Evolutionary conservation across 1,140 invertebrate species (phyloP), one percentile per base, ranked within the genome.

Genomic region (Ooceraea biroi): DNA sequence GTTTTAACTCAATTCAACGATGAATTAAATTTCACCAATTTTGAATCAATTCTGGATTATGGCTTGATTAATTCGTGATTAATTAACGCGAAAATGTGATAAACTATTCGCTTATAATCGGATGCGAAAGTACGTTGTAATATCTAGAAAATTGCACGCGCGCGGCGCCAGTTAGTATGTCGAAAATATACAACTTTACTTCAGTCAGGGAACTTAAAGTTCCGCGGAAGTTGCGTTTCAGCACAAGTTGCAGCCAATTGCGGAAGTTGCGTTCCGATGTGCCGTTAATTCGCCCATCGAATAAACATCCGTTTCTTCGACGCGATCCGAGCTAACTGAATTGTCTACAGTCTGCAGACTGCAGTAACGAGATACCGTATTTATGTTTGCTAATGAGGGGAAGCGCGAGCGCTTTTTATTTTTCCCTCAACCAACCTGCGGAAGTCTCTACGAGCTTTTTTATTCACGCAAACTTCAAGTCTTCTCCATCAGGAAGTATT

Each of bases 231-330:
- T 65, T 69, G 36, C 25, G 12, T 58, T 46, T 69, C 14, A 19
- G 17, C 22, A 7, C 50, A 30, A 80, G 50, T 80, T 71, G 76
- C 36, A 11, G 57, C 22, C 69, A 71, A 22, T 80, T 80, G 48
- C 36, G 50, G 19, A 78, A 69, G 76, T 78, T 78, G 22, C 30
- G 12, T 25, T 76, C 48, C 57, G 25, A 10, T 30, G 41, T 10
- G 55, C 46, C 30, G 48, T 78, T 77, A 36, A 41, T 19, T 77
- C 41, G 57, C 12, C 27, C 46, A 77, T 65, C 36, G 63, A 25
- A 68, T 57, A 78, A 78, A 78, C 76, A 80, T 80, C 50, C 36
- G 48, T 68, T 68, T 77, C 30, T 22, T n/a, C n/a, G n/a, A n/a
- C n/a, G n/a, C n/a, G n/a, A n/a, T n/a, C 36, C 48, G 17, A n/a